Percentiles rank a stretch among this genome's conserved stretches.
Conservation (phyloP, 2,797 vertebrate genomes). For the Cuniculus paca region DNA sequence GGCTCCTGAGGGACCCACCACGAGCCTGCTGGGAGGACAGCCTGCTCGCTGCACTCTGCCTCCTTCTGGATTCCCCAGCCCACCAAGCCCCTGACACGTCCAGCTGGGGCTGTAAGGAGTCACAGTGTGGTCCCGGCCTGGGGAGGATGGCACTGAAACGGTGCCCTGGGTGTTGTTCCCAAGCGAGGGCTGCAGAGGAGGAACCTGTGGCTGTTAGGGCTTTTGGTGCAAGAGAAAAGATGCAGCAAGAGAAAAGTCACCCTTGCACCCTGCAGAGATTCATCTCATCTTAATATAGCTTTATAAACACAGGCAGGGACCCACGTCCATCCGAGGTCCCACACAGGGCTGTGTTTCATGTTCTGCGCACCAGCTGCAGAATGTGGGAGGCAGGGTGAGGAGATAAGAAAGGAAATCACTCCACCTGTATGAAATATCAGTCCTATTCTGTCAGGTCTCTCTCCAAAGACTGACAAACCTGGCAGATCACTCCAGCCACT, state of each 20-base stretch:
- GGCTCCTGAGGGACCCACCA: background rate
- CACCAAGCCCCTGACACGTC: slow-evolving; percentile 23
- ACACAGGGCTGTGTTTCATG: background rate
- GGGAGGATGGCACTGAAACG: background rate
- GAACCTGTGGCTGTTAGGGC: background rate
- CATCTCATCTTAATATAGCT: background rate
- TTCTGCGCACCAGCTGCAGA: background rate
- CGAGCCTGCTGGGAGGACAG: background rate
- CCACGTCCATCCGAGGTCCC: background rate
- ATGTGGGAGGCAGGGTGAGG: background rate
- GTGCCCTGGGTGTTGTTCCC: background rate
- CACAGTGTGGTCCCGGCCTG: background rate
- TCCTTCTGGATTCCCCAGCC: background rate
- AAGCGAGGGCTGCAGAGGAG: background rate
- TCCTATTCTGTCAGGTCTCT: background rate
- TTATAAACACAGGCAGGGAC: background rate
- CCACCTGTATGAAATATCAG: background rate
- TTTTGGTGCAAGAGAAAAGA: background rate
- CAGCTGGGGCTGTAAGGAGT: slow-evolving; percentile 5
- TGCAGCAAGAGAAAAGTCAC: background rate
- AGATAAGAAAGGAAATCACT: background rate
- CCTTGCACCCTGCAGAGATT: background rate
- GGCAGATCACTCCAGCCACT: background rate
- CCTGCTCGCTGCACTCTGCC: background rate
- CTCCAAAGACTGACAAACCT: background rate